Conservation (phyloP, 2,888 invertebrate genomes). For the Lycia hirtaria region DNA sequence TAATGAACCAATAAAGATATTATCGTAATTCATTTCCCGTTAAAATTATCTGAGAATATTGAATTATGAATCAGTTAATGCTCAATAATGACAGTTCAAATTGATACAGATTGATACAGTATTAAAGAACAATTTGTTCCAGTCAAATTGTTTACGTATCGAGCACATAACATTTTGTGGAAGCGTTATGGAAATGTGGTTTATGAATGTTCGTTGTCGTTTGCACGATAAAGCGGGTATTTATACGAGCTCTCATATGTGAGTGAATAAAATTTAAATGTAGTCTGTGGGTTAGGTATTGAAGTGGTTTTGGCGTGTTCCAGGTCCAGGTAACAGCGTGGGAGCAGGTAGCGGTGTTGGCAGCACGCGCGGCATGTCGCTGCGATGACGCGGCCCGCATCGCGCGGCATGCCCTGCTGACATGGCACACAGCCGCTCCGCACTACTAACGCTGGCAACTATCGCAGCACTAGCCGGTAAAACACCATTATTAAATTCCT, state of each 20-base stretch:
- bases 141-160: constrained; percentile 29
- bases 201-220: constrained; percentile 30
- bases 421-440: constrained; percentile 83
- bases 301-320: constrained; percentile 16
- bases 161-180: constrained; percentile 22
- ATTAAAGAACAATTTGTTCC: constrained; percentile 20
- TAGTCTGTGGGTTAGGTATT: not conserved
- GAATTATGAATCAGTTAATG: constrained; percentile 13
- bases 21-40: constrained; percentile 20
- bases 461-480: constrained; percentile 80
- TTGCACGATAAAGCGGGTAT: constrained; percentile 23
- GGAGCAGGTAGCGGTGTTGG: constrained; percentile 45
- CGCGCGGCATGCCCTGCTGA: constrained; percentile 81
- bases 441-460: constrained; percentile 80
- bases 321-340: constrained; percentile 49
- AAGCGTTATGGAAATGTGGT: constrained; percentile 28
- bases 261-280: constrained; percentile 19
- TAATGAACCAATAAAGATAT: constrained; percentile 24
- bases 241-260: constrained; percentile 23
- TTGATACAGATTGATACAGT: not conserved
- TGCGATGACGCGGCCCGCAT: constrained; percentile 76
- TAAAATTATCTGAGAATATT: constrained; percentile 11
- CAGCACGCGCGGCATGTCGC: constrained; percentile 64
- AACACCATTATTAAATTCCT: no score
- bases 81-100: constrained; percentile 1